Evolutionary conservation across 1,140 invertebrate genomes (phyloP).

Genomic region (Orussus abietinus): DNA sequence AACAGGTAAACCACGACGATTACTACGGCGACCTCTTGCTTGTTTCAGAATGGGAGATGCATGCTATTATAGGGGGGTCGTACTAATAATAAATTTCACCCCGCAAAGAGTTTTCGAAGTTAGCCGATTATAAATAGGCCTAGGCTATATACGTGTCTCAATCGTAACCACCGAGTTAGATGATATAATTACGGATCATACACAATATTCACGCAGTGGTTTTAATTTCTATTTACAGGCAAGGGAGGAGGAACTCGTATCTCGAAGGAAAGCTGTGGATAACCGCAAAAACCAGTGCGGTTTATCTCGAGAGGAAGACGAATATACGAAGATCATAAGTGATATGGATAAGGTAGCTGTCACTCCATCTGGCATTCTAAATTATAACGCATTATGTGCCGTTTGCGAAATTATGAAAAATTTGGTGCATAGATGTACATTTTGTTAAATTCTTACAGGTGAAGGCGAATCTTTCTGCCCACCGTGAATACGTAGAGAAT

Average conservation of each 20-base stretch:
- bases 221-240: constrained; percentile 58
- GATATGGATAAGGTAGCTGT: constrained; percentile 58
- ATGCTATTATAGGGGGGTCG: background rate
- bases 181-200: constrained; percentile 5
- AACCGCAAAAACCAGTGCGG: constrained; percentile 50
- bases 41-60: no score
- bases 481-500: constrained; percentile 58
- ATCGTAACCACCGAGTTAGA: no score
- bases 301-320: constrained; percentile 43
- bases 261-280: constrained; percentile 57
- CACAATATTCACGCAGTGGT: background rate
- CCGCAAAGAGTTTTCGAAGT: constrained; percentile 6
- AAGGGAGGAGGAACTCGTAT: constrained; percentile 63
- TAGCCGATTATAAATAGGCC: background rate
- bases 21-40: no score
- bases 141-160: no score
- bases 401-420: no score
- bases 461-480: constrained; percentile 49
- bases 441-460: no score
- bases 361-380: no score
- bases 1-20: background rate
- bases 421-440: no score
- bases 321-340: constrained; percentile 43
- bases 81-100: constrained; percentile 13
- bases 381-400: no score